Base-by-base conservation (phyloP, 2,113 vertebrate species). In the Tamias sibiricus region DNA sequence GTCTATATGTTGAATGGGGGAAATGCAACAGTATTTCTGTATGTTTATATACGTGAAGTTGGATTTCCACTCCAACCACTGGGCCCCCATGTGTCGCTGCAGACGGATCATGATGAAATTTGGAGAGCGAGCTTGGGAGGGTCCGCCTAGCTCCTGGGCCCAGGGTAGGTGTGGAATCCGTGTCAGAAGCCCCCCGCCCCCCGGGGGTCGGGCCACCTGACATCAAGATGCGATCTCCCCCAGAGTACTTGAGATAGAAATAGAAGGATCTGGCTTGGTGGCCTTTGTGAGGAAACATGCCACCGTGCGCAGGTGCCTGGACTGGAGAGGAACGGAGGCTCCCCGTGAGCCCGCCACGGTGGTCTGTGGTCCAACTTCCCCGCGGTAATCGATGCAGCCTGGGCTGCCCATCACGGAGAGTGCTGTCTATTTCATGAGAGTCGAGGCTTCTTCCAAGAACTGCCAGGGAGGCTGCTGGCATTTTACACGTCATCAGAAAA, bases 341-440 rank as follows among this genome's bases (percentile, higher is more conserved):
- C 74, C 40, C 5, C n/a, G n/a, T 28, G n/a, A 81, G 77, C 14
- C n/a, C 6, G 59, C 37, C 40, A 20, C 12, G 0, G 1, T 16
- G 57, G 7, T n/a, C 35, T 69, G 35, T 68, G 47, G 62, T 11
- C 16, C 32, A 42, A 32, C 52, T 30, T 6, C 44, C 44, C 44
- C 44, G 44, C 8, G 62, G 66, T 14, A 2, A 13, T 1, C 12
- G 2, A 1, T 6, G 6, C 3, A 28, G 57, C 26, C 6, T 1
- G 6, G 24, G 42, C 40, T 32, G 10, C 5, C 49, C n/a, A 47
- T 22, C 13, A 13, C 4, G 59, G 9, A 0, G 0, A 16, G 2
- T 71, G 80, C 40, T n/a, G 22, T 28, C 42, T 47, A 28, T 20
- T 11, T 16, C 24, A 10, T 57, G 44, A 72, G 11, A 19, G 64